phyloP scores from a whole-genome alignment of 2,797 vertebrate species.

The Pogoniulus pusillus region DNA sequence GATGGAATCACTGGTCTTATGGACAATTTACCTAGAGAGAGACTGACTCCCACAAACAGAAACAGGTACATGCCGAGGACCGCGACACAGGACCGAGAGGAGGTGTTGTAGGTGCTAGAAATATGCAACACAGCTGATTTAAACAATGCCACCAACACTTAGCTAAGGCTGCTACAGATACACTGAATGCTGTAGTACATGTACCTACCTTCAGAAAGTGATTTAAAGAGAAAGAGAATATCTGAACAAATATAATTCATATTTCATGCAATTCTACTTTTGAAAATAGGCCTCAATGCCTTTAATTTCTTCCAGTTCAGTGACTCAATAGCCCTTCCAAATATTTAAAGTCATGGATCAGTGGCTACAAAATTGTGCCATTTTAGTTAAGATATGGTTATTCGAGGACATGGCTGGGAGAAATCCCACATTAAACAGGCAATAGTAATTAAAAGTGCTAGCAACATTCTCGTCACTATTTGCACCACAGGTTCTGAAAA shows the following conservation, averaged over 20 bases:
- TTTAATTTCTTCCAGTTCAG: slow-evolving; percentile 57
- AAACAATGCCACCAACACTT: neutral
- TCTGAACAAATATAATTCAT: slow-evolving; percentile 15
- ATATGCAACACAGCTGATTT: neutral
- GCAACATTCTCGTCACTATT: neutral
- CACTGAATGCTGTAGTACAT: neutral
- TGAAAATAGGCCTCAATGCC: slow-evolving; percentile 32
- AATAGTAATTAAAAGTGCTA: slow-evolving; percentile 21
- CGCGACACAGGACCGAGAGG: slow-evolving; percentile 28
- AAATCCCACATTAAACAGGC: neutral
- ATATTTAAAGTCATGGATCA: slow-evolving; percentile 64
- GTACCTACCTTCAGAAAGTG: neutral
- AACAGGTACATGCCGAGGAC: slow-evolving; percentile 74
- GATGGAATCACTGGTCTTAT: slow-evolving; percentile 84
- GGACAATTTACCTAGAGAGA: slow-evolving; percentile 87
- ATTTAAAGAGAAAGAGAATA: slow-evolving; percentile 1
- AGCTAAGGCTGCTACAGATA: neutral
- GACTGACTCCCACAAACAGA: slow-evolving; percentile 81
- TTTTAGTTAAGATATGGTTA: slow-evolving; percentile 57
- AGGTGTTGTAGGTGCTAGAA: neutral
- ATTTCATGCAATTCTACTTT: slow-evolving; percentile 19
- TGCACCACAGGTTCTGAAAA: neutral
- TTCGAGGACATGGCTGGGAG: slow-evolving; percentile 40
- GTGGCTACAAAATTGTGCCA: slow-evolving; percentile 45
- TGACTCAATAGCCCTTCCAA: slow-evolving; percentile 59